Evolutionary conservation across 1,140 invertebrate genomes (phyloP), one percentile per base, ranked within the genome.

Genomic region (Hyphantria cunea): DNA sequence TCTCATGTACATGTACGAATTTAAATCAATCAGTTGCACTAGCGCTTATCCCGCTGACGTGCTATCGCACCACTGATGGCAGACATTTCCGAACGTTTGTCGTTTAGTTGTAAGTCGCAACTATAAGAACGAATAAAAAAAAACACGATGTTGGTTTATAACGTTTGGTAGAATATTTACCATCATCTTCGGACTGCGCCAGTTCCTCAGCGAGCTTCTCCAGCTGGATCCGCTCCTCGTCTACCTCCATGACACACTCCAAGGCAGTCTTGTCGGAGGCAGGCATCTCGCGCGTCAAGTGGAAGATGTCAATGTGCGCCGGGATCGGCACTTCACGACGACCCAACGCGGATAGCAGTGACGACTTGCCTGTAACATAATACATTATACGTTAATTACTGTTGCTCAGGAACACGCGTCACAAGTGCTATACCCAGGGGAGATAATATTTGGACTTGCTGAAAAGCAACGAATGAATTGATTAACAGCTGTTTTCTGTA

Each of bases 231-330:
- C 98, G 93, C 87, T 99, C 98, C 76, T 98, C 95, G 81, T 99
- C 99, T 0, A 99, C 99, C 89, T 99, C 98, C 95, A 99, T 98
- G 6, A 99, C 99, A 89, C 97, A 97, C 82, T 99, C 93, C 10
- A 99, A 91, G 6, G 99, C 99, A 49, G 93, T 94, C 91, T 97
- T 97, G 74, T 99, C 96, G 65, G 96, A 98, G 10, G 98, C 98
- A 4, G 98, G 96, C 94, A 99, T 99, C 92, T 99, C 99, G 58
- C 99, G 93, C 6, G 97, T 96, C 76, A 99, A 92, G 87, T 99
- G 96, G 91, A 98, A 99, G 78, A 99, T 99, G 92, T 99, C 99
- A 72, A 99, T 97, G 80, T 98, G 96, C 11, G 98, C 95, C 11
- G 98, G 99, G 67, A 99, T 97, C 3, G 98, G 97, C 13, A 99